Conservation (phyloP, 1,140 invertebrate species). For the Drosophila busckii region DNA sequence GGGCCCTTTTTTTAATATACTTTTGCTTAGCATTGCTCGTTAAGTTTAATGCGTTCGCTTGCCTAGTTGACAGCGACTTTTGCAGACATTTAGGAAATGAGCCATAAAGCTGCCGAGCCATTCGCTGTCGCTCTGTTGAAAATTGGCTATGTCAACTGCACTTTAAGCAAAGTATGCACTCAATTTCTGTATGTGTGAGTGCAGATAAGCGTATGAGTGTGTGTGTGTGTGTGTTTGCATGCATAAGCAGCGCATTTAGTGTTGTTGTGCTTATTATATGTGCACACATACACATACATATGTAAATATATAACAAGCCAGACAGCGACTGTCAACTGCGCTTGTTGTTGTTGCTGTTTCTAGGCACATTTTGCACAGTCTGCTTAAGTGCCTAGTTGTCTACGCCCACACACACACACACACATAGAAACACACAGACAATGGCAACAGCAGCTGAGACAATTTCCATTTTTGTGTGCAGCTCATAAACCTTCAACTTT, state of each 20-base stretch:
- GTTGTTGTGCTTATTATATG: slow-evolving; percentile 72
- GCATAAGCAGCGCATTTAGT: slow-evolving; percentile 73
- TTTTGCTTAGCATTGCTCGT: slow-evolving; percentile 21
- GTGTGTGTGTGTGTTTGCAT: slow-evolving; percentile 38
- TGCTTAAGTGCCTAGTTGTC: slow-evolving; percentile 55
- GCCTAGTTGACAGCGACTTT: slow-evolving; percentile 34
- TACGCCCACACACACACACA: slow-evolving; percentile 16
- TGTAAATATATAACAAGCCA: slow-evolving; percentile 6
- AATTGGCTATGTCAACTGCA: slow-evolving; percentile 64
- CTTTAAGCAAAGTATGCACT: slow-evolving; percentile 65
- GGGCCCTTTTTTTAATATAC: background rate
- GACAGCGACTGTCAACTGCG: slow-evolving; percentile 50
- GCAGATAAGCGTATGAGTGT: background rate
- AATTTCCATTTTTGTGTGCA: slow-evolving; percentile 74
- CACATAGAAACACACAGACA: slow-evolving; percentile 2
- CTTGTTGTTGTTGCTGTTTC: slow-evolving; percentile 34
- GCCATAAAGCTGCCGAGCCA: slow-evolving; percentile 52
- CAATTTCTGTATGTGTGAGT: slow-evolving; percentile 52
- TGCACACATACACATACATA: slow-evolving; percentile 31
- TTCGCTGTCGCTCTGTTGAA: slow-evolving; percentile 21
- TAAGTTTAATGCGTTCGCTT: slow-evolving; percentile 29
- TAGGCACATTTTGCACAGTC: slow-evolving; percentile 59
- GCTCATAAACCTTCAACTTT: slow-evolving; percentile 72
- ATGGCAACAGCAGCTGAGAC: slow-evolving; percentile 37
- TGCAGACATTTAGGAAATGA: slow-evolving; percentile 70